Percentiles rank a stretch among this genome's conserved stretches.
Conservation (phyloP, 2,888 invertebrate genomes). For the Phaonia tiefii region DNA sequence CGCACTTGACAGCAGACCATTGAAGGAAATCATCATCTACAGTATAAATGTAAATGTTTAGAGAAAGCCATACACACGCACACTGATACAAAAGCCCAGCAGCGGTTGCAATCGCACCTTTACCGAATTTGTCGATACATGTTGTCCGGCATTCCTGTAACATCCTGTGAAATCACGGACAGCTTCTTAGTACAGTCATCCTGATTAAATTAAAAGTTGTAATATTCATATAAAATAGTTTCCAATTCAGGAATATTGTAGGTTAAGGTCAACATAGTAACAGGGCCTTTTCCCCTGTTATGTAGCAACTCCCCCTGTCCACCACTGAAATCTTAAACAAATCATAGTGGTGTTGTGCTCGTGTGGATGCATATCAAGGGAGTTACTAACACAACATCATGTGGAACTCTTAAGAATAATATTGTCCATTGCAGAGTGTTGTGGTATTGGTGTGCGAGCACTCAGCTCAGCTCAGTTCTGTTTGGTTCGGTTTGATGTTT, state of each 20-base stretch:
- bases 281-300: too few relatives aligned
- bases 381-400: constrained; percentile 26
- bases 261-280: too few relatives aligned
- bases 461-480: neutral
- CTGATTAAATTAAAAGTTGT: too few relatives aligned
- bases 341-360: neutral
- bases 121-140: too few relatives aligned
- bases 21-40: constrained; percentile 24
- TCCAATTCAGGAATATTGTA: too few relatives aligned
- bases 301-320: too few relatives aligned
- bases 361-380: neutral
- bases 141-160: too few relatives aligned
- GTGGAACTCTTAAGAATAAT: neutral
- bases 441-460: constrained; percentile 21
- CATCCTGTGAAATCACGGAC: too few relatives aligned
- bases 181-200: too few relatives aligned
- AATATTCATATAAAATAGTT: too few relatives aligned
- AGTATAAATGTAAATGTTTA: constrained; percentile 38
- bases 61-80: neutral
- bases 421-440: constrained; percentile 36
- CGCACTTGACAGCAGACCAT: constrained; percentile 30
- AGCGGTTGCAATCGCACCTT: too few relatives aligned
- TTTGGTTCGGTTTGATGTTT: neutral
- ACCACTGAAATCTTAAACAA: too few relatives aligned
- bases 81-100: neutral